Base-by-base conservation (phyloP, 1,140 invertebrate genomes). In the Drosophila tsacasi region DNA sequence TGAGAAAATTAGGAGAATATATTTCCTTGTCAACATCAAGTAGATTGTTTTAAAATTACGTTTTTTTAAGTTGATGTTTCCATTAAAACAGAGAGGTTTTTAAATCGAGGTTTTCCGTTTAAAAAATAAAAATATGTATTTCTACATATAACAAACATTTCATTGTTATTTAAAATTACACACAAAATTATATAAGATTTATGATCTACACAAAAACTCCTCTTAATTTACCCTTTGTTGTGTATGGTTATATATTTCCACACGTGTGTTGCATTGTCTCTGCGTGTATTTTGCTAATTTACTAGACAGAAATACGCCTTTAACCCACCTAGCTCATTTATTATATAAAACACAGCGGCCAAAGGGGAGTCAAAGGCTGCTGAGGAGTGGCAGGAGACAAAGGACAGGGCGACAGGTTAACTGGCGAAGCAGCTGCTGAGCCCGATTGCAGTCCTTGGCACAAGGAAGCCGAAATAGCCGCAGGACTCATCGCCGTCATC, bases 251-350 rank as follows among this genome's bases (percentile, higher is more conserved):
- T 23, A 60, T 37, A 39, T 55, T 13, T 39, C 23, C 52, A 54
- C 66, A 52, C 54, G 37, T 79, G 65, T 76, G 66, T 64, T 69
- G 68, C 75, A 50, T 68, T 62, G 66, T 75, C 75, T 71, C 72
- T 91, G 91, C 81, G 86, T 92, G 87, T 92, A 90, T 89, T 86
- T 83, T 91, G 91, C 91, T 92, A 92, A 92, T 92, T 92, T 92
- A 92, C 91, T 92, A 92, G 91, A 92, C 91, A 92, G 82, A 83
- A 91, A 81, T 92, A 92, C 91, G 91, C 91, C 91, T 92, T 92
- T 92, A 92, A 92, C 91, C 91, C 91, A 84, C 91, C 78, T 63
- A 90, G 91, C 91, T 92, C 91, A 92, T 92, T 91, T 90, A 92
- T 92, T 92, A 92, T 92, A 90, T 81, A 92, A 92, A 90, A 79